These are phyloP conservation scores for Meles meles DNA, from an alignment of 2,113 vertebrate genomes.

Conservation along the genomic window DNA sequence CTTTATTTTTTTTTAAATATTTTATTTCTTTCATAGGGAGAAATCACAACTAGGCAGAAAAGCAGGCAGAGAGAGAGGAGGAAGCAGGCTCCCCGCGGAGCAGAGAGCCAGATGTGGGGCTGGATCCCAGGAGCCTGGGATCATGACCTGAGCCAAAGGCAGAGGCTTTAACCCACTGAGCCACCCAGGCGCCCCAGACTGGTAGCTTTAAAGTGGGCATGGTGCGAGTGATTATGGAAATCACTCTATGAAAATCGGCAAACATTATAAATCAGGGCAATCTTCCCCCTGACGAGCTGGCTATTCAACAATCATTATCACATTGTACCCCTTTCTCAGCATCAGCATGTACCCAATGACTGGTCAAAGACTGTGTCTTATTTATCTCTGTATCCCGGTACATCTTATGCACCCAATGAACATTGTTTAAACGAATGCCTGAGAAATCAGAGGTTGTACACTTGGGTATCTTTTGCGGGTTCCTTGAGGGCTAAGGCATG, in stretches of 20 bases:
- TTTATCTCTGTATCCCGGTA: neutral
- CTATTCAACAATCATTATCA: conserved; percentile 5
- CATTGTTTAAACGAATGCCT: neutral
- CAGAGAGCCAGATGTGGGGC: too few relatives aligned
- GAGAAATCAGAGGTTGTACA: neutral
- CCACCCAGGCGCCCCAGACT: too few relatives aligned
- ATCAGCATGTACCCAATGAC: neutral
- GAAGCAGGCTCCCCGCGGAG: too few relatives aligned
- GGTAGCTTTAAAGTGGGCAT: conserved; percentile 21
- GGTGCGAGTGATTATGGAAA: neutral
- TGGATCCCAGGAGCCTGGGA: too few relatives aligned
- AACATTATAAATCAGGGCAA: neutral
- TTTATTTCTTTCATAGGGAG: too few relatives aligned
- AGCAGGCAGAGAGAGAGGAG: too few relatives aligned
- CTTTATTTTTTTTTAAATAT: too few relatives aligned
- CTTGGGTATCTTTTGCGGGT: neutral
- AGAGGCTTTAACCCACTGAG: too few relatives aligned
- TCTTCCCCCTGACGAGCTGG: neutral
- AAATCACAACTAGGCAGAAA: too few relatives aligned
- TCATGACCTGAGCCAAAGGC: too few relatives aligned
- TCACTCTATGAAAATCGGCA: conserved; percentile 7
- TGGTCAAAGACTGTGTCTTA: neutral
- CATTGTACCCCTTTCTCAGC: neutral
- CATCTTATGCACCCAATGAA: neutral
- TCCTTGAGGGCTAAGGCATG: neutral